Conservation (phyloP, 2,797 vertebrate species). For the Clarias pachynema region DNA sequence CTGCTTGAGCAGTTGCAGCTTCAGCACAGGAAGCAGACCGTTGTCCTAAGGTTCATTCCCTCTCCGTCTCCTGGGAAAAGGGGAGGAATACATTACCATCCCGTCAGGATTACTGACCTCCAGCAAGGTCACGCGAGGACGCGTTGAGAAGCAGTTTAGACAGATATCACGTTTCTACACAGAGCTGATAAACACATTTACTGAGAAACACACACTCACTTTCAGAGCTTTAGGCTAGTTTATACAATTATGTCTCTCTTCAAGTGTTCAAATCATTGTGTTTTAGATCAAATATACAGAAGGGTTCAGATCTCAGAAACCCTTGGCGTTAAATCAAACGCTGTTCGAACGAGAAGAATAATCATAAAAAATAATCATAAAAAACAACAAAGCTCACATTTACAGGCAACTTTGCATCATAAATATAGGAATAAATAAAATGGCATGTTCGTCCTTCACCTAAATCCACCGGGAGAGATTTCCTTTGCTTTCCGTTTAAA, state of each 20-base stretch:
- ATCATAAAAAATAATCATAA: not conserved
- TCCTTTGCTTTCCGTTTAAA: not conserved
- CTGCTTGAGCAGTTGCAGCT: not conserved
- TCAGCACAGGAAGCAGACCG: slow-evolving; percentile 10
- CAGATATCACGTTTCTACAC: slow-evolving; percentile 17
- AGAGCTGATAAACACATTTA: not conserved
- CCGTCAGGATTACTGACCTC: slow-evolving; percentile 5
- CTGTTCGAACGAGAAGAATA: not conserved
- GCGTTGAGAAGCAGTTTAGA: not conserved
- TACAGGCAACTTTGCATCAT: not conserved
- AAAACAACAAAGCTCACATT: not conserved
- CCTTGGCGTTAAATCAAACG: not conserved
- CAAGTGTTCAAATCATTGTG: not conserved
- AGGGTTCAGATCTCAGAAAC: not conserved
- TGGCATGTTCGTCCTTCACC: not conserved
- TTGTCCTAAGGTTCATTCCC: slow-evolving; percentile 23
- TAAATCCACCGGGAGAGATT: not conserved
- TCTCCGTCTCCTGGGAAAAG: slow-evolving; percentile 12
- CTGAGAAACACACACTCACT: not conserved
- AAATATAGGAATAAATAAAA: not conserved
- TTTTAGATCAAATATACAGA: not conserved
- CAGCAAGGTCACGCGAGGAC: slow-evolving; percentile 11
- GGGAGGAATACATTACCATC: slow-evolving; percentile 17
- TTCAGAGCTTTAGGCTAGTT: not conserved
- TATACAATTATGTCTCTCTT: not conserved